Percentiles rank a stretch among this genome's conserved stretches.
These are phyloP conservation scores for Plutella xylostella DNA, from an alignment of 2,888 invertebrate species.

Conservation along the genomic window DNA sequence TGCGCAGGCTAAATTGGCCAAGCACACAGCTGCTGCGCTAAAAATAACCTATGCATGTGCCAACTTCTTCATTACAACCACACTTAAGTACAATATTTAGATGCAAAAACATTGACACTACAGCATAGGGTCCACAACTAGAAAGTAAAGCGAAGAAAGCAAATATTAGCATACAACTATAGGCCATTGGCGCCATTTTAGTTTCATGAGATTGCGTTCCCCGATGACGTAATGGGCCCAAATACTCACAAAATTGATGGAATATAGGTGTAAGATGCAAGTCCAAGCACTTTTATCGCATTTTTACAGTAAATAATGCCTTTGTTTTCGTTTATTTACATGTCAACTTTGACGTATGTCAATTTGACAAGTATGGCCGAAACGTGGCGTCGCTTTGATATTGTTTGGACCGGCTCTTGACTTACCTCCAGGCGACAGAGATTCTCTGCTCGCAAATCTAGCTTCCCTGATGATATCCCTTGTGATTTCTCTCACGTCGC, in stretches of 20 bases:
- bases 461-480: conserved; percentile 60
- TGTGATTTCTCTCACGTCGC: conserved; percentile 57
- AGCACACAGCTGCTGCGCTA: conserved; percentile 25
- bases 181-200: conserved; percentile 65
- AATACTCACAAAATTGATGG: conserved; percentile 27
- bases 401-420: conserved; percentile 39
- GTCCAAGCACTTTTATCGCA: conserved; percentile 25
- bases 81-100: no score
- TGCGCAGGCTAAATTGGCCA: background rate
- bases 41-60: conserved; percentile 59
- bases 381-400: conserved; percentile 63
- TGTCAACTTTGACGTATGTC: conserved; percentile 71
- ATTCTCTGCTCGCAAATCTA: conserved; percentile 49
- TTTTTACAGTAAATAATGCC: conserved; percentile 34
- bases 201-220: conserved; percentile 43
- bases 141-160: no score
- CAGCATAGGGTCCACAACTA: no score
- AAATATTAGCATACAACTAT: background rate
- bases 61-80: conserved; percentile 23
- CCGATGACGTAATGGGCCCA: conserved; percentile 57
- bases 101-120: no score
- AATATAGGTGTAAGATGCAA: conserved; percentile 15
- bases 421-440: conserved; percentile 63
- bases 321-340: conserved; percentile 51
- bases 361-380: conserved; percentile 68